These are phyloP conservation scores for Sympetrum striolatum DNA, from an alignment of 2,888 invertebrate species.

Conservation along the genomic window DNA sequence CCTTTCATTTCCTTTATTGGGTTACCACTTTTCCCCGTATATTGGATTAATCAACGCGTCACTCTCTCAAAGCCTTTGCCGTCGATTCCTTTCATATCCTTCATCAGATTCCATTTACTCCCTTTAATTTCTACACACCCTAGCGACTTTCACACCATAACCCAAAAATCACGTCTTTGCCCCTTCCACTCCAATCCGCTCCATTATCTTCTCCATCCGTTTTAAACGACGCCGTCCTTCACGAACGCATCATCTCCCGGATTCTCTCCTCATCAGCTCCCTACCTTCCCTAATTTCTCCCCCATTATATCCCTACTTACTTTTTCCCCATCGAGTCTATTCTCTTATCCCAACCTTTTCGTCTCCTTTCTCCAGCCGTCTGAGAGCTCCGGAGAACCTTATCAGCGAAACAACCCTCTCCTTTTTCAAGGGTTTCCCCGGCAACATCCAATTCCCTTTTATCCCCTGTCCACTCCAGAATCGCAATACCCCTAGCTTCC, in stretches of 20 bases:
- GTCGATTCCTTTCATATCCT: not conserved
- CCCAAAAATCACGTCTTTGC: not conserved
- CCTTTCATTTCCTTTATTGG: no score
- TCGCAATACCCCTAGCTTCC: not conserved
- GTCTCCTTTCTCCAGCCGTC: not conserved
- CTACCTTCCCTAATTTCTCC: not conserved
- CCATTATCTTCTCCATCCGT: not conserved
- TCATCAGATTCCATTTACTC: not conserved
- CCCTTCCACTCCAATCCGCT: not conserved
- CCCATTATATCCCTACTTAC: not conserved
- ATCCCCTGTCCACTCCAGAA: not conserved
- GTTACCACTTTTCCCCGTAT: no score
- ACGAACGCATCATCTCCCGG: not conserved
- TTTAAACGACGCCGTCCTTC: not conserved
- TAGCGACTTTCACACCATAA: not conserved
- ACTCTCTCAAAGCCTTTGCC: not conserved
- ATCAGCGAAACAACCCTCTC: not conserved
- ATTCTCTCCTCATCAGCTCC: not conserved
- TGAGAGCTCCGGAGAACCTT: not conserved
- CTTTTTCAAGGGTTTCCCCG: not conserved
- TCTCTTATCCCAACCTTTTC: not conserved
- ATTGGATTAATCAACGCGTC: not conserved
- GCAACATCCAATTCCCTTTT: not conserved
- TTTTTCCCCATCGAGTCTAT: not conserved
- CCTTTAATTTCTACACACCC: not conserved